phyloP scores from a whole-genome alignment of 2,888 invertebrate species.

The Siphonodentalium dalli region DNA sequence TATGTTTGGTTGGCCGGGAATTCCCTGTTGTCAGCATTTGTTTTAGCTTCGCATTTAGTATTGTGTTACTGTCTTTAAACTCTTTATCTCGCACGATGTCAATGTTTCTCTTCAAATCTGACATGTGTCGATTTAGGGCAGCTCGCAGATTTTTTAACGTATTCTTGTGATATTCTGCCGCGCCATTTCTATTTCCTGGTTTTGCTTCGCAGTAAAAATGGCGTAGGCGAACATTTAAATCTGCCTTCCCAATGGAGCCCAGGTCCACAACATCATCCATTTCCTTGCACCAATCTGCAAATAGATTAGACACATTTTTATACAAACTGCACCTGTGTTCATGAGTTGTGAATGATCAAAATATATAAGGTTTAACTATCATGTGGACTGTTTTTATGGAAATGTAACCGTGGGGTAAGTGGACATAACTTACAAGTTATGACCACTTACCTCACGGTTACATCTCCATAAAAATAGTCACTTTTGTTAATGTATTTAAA shows the following conservation, averaged over 20 bases:
- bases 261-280: not conserved
- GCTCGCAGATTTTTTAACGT: constrained; percentile 13
- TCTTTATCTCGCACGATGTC: constrained; percentile 4
- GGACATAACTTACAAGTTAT: too few species aligned
- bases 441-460: too few species aligned
- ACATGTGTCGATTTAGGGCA: constrained; percentile 7
- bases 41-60: constrained; percentile 2
- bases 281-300: constrained; percentile 11
- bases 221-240: not conserved
- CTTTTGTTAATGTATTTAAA: too few species aligned
- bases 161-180: constrained; percentile 9
- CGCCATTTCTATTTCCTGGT: constrained; percentile 1
- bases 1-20: constrained; percentile 3
- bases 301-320: too few species aligned
- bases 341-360: too few species aligned
- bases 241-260: not conserved
- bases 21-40: constrained; percentile 3
- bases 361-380: too few species aligned
- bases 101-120: not conserved
- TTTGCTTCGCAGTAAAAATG: constrained; percentile 9
- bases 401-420: too few species aligned
- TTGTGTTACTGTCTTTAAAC: not conserved
- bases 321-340: too few species aligned
- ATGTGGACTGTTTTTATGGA: too few species aligned
- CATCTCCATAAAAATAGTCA: too few species aligned